Evolutionary conservation across 2,888 invertebrate genomes (phyloP).

Genomic region (Amphipoea lucens): DNA sequence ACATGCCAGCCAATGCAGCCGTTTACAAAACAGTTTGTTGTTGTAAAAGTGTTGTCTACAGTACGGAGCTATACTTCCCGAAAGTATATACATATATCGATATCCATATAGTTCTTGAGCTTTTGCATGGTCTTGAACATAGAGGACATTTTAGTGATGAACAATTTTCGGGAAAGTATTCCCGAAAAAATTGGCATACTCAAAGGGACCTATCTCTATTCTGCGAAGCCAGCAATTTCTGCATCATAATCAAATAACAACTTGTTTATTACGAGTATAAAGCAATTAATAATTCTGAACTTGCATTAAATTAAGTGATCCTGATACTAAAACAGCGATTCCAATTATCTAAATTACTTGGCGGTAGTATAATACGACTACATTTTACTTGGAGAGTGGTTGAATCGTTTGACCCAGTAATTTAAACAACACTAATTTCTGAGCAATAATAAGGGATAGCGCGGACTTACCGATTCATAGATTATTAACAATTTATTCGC

Average conservation of each 20-base stretch:
- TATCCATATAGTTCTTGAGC: background rate
- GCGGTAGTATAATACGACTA: constrained; percentile 63
- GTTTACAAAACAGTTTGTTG: background rate
- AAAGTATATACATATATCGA: background rate
- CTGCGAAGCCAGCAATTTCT: background rate
- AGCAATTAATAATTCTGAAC: constrained; percentile 21
- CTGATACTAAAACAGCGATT: constrained; percentile 54
- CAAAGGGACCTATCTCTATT: background rate
- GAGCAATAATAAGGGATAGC: constrained; percentile 49
- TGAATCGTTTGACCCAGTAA: constrained; percentile 68
- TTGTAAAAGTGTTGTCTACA: background rate
- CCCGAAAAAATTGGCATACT: background rate
- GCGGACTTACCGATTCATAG: constrained; percentile 19
- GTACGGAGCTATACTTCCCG: background rate
- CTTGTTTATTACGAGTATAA: background rate
- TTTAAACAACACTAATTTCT: constrained; percentile 67
- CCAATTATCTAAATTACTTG: constrained; percentile 65
- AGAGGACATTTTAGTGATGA: background rate
- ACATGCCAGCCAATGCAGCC: background rate
- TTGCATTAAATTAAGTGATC: constrained; percentile 45
- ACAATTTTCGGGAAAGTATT: background rate
- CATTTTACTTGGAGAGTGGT: constrained; percentile 52
- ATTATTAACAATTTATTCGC: constrained; percentile 19
- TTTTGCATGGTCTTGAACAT: background rate
- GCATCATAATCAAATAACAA: constrained; percentile 20